A percentile compares a stretch with the other conserved stretches of the same genome.
Conservation (phyloP, 2,888 invertebrate species). For the Hyposoter didymator region DNA sequence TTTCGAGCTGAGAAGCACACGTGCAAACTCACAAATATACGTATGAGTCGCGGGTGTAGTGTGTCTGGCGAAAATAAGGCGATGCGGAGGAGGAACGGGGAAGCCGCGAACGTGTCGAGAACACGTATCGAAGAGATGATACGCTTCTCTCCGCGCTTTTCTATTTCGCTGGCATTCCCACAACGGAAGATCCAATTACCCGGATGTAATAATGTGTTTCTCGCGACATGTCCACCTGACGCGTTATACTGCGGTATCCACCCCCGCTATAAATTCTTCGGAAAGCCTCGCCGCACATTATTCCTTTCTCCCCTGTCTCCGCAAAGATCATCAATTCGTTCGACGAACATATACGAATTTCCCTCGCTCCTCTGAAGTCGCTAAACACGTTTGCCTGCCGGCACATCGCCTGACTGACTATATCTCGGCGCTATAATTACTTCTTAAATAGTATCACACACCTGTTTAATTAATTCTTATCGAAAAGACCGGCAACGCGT, state of each 20-base stretch:
- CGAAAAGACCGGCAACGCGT: not conserved
- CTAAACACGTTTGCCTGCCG: not conserved
- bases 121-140: slow-evolving; percentile 63
- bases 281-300: slow-evolving; percentile 17
- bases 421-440: slow-evolving; percentile 2
- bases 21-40: slow-evolving; percentile 9
- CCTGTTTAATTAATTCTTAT: not conserved
- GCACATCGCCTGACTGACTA: not conserved
- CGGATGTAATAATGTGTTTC: slow-evolving; percentile 54
- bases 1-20: slow-evolving; percentile 22
- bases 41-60: not conserved
- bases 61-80: not conserved
- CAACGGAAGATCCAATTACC: slow-evolving; percentile 57
- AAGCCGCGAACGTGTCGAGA: slow-evolving; percentile 64
- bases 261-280: slow-evolving; percentile 37
- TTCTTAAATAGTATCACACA: not conserved
- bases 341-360: slow-evolving; percentile 23
- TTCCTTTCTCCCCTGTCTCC: slow-evolving; percentile 17
- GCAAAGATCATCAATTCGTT: slow-evolving; percentile 41
- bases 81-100: slow-evolving; percentile 48
- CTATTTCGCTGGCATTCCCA: slow-evolving; percentile 42
- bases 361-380: not conserved
- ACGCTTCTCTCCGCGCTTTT: slow-evolving; percentile 23
- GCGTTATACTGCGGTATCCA: slow-evolving; percentile 17
- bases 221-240: slow-evolving; percentile 61